phyloP scores from a whole-genome alignment of 2,113 vertebrate genomes.

The Gyps fulvus region DNA sequence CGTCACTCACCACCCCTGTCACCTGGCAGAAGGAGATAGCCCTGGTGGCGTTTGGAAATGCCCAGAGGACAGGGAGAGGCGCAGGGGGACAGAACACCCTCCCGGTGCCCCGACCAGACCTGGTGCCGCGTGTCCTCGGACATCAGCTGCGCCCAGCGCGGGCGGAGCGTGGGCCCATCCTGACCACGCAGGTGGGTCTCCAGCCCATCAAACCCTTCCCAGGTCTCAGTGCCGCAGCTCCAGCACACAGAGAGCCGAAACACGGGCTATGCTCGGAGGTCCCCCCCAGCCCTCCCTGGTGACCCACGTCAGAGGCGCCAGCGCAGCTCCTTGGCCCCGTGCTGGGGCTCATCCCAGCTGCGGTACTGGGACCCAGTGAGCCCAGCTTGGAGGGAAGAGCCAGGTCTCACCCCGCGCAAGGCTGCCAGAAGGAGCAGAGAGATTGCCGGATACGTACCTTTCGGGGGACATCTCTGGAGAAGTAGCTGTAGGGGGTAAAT shows the following conservation, averaged over 20 bases:
- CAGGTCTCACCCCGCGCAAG: not conserved
- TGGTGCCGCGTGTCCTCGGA: fast-evolving
- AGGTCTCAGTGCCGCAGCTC: not conserved
- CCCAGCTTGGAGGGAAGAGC: not conserved
- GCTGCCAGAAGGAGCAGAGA: not conserved
- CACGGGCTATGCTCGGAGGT: fast-evolving
- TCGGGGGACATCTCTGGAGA: slow-evolving; percentile 92
- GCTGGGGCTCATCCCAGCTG: not conserved
- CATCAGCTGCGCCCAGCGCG: not conserved
- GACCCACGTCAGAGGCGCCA: fast-evolving
- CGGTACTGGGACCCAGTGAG: fast-evolving
- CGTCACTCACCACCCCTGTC: slow-evolving; percentile 88
- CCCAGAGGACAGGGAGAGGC: not conserved
- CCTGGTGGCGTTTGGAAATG: not conserved
- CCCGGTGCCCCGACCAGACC: not conserved
- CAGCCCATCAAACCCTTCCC: not conserved
- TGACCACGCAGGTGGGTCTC: not conserved
- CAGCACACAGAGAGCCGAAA: not conserved
- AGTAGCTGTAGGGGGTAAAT: slow-evolving; percentile 97
- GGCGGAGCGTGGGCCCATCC: not conserved
- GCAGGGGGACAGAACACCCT: not conserved
- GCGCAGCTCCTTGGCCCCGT: fast-evolving
- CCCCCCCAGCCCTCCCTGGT: not conserved
- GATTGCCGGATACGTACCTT: slow-evolving; percentile 78
- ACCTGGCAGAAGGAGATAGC: slow-evolving; percentile 74